phyloP scores from a whole-genome alignment of 2,113 vertebrate species.

The Miniopterus natalensis region DNA sequence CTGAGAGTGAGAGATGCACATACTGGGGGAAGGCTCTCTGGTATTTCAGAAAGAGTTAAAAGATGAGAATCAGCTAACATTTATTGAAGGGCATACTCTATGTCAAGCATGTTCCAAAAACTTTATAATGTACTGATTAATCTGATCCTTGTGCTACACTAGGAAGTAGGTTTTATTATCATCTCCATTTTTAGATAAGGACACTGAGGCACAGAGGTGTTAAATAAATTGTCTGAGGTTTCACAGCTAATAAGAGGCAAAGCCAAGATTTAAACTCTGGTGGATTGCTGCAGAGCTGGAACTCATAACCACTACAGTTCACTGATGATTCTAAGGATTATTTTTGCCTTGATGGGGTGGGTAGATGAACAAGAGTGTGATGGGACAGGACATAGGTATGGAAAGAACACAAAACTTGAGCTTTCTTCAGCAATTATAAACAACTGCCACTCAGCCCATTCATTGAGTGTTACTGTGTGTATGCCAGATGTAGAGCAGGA shows the following conservation, averaged over 20 bases:
- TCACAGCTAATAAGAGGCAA: background rate
- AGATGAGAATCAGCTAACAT: background rate
- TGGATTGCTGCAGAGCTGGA: background rate
- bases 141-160: background rate
- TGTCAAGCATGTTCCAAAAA: background rate
- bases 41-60: background rate
- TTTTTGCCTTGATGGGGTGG: background rate
- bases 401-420: background rate
- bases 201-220: background rate
- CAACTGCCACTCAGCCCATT: background rate
- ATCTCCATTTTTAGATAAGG: background rate
- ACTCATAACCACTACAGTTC: background rate
- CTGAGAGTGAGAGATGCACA: background rate
- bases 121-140: background rate
- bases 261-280: background rate
- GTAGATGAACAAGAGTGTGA: background rate
- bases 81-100: background rate
- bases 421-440: background rate
- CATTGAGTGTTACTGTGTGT: background rate
- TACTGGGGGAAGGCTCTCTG: background rate
- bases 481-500: background rate
- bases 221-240: background rate
- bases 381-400: background rate
- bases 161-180: background rate
- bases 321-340: background rate